These are phyloP conservation scores for Lucilia sericata DNA, from an alignment of 1,140 invertebrate species.

Conservation along the genomic window DNA sequence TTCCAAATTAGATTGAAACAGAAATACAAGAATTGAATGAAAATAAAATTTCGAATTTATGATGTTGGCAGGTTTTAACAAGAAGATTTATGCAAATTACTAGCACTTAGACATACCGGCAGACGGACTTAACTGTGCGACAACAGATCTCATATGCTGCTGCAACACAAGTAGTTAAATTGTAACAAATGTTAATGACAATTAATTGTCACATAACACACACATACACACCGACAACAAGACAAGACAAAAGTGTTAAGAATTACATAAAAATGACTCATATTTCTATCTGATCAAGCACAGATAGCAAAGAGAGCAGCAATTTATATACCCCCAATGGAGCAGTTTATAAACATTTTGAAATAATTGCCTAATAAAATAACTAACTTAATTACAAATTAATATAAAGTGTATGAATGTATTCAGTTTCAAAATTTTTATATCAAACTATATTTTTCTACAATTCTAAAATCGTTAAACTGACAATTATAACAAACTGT, in stretches of 20 bases:
- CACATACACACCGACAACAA: neutral
- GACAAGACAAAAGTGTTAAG: neutral
- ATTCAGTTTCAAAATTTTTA: neutral
- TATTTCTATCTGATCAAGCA: too few species aligned
- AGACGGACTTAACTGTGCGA: neutral
- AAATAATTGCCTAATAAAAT: neutral
- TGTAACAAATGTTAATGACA: slow-evolving; percentile 18
- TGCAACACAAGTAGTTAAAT: neutral
- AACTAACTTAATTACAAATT: neutral
- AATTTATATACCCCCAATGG: neutral
- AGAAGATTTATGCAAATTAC: neutral
- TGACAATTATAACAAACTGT: slow-evolving; percentile 28
- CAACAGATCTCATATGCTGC: neutral
- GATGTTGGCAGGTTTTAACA: neutral
- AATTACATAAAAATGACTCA: slow-evolving; percentile 7
- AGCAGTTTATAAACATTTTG: neutral
- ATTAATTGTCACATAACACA: neutral
- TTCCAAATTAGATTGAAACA: neutral
- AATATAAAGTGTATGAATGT: neutral
- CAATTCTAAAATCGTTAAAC: neutral
- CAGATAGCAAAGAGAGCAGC: too few species aligned
- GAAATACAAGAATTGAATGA: neutral
- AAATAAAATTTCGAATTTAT: neutral
- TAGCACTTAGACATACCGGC: neutral
- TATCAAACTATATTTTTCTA: neutral